Base-by-base conservation (phyloP, 2,113 vertebrate genomes). In the Naja naja region DNA sequence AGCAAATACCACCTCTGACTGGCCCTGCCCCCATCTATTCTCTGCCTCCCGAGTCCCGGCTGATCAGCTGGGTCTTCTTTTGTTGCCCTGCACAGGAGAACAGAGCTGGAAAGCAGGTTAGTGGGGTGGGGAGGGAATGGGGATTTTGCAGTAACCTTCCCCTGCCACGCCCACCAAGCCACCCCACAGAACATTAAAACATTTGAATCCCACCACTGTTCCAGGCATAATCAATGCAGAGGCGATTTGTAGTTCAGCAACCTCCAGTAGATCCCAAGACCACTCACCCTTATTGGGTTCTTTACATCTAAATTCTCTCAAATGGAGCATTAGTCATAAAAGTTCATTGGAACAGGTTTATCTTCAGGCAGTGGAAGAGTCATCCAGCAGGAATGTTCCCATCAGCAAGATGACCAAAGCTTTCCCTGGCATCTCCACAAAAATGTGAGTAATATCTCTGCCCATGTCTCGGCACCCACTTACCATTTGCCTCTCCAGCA, bases 341-440 rank as follows among this genome's bases (percentile, higher is more conserved):
- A 93, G 89, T 93, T 93, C 94, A 93, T 34, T 96, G 96, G 94
- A 95, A 94, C 85, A 94, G 89, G 91, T 91, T 92, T 96, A 92
- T 95, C 95, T 93, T 74, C 91, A 96, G 93, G 94, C 90, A 85
- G 93, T 81, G 64, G 90, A 56, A 86, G 52, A 92, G 56, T 92
- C 87, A 94, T 96, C 96, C 92, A 93, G 74, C 90, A 88, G 43
- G 52, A 96, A 95, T 93, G 93, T 96, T 94, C 96, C 93, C 92
- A 94, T 88, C 94, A 95, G 94, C 85, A 92, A 89, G 47, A 95
- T 64, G 94, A 90, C 60, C 92, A 93, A 93, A 85, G 92, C 93
- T 92, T 91, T 94, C 55, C 58, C 64, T 85, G 89, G 94, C 89
- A 88, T 92, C 27, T 69, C 94, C 52, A 91, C 93, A 94, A 95